Conservation (phyloP, 1,140 invertebrate genomes). For the Temnothorax curvispinosus region DNA sequence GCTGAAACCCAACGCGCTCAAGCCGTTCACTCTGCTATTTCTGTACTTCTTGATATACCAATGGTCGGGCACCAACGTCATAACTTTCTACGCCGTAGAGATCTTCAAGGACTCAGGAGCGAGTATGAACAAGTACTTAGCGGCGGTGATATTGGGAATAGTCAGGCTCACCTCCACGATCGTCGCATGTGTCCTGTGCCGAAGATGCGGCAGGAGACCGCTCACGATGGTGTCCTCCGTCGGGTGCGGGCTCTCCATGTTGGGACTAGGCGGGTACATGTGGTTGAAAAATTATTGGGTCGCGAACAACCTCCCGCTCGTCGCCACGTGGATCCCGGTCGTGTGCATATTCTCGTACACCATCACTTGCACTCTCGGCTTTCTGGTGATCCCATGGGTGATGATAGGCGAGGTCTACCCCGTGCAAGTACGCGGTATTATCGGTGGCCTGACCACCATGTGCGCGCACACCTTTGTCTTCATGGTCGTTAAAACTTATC, state of each 20-base stretch:
- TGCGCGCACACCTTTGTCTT: conserved; percentile 89
- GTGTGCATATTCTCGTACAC: conserved; percentile 88
- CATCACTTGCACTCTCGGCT: conserved; percentile 89
- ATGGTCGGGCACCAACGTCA: conserved; percentile 91
- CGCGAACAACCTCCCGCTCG: conserved; percentile 72
- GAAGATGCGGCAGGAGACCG: conserved; percentile 88
- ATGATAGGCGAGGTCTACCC: conserved; percentile 92
- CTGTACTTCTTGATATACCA: conserved; percentile 91
- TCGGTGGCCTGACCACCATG: conserved; percentile 89
- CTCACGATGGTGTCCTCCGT: conserved; percentile 90
- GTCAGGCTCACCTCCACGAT: conserved; percentile 88
- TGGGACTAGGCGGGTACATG: conserved; percentile 87
- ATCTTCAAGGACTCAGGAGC: conserved; percentile 90
- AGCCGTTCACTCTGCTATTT: conserved; percentile 88
- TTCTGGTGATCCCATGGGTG: conserved; percentile 90
- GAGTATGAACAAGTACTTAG: conserved; percentile 87
- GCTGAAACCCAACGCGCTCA: conserved; percentile 88
- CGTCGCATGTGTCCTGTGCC: conserved; percentile 87
- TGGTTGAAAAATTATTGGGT: conserved; percentile 86
- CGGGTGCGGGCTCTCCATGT: conserved; percentile 89
- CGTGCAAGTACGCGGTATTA: conserved; percentile 88
- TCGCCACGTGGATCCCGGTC: conserved; percentile 88
- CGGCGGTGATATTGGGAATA: conserved; percentile 90
- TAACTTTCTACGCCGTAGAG: conserved; percentile 92
- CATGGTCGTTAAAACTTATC: conserved; percentile 90